Evolutionary conservation across 2,113 vertebrate genomes (phyloP).

Genomic region (Scomber colias): DNA sequence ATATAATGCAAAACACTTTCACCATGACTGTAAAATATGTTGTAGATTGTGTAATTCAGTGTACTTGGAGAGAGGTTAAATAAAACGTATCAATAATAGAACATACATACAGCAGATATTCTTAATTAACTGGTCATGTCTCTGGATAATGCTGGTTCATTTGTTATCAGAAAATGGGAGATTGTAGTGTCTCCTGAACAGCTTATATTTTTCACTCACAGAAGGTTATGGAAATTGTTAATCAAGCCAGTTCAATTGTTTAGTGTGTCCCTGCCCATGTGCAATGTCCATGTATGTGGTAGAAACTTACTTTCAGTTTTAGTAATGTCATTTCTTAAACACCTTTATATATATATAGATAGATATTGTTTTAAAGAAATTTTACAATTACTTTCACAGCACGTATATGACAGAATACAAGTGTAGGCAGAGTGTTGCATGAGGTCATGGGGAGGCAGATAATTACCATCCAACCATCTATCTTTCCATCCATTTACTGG

Average conservation of each 20-base stretch:
- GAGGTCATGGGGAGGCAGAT: not conserved
- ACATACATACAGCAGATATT: not conserved
- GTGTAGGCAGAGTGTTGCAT: no score
- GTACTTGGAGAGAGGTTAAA: conserved; percentile 2
- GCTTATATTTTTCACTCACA: conserved; percentile 32
- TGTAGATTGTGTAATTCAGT: not conserved
- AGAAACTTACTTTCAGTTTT: not conserved
- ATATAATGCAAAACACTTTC: conserved; percentile 2
- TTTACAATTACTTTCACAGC: not conserved
- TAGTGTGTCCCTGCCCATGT: not conserved
- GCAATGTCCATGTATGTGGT: not conserved
- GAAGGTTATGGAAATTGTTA: conserved; percentile 45
- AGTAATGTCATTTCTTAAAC: not conserved
- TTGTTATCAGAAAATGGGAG: conserved; percentile 25
- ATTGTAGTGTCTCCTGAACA: conserved; percentile 22
- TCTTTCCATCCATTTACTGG: not conserved
- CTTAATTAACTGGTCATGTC: conserved; percentile 24
- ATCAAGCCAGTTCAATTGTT: conserved; percentile 32
- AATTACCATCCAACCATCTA: not conserved
- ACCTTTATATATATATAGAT: not conserved
- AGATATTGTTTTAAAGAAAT: no score
- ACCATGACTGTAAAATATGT: not conserved
- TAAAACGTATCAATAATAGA: conserved; percentile 8
- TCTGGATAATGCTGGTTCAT: conserved; percentile 12
- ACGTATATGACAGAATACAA: not conserved